Evolutionary conservation across 2,888 invertebrate genomes (phyloP), one percentile per base, ranked within the genome.

Genomic region (Blera fallax): DNA sequence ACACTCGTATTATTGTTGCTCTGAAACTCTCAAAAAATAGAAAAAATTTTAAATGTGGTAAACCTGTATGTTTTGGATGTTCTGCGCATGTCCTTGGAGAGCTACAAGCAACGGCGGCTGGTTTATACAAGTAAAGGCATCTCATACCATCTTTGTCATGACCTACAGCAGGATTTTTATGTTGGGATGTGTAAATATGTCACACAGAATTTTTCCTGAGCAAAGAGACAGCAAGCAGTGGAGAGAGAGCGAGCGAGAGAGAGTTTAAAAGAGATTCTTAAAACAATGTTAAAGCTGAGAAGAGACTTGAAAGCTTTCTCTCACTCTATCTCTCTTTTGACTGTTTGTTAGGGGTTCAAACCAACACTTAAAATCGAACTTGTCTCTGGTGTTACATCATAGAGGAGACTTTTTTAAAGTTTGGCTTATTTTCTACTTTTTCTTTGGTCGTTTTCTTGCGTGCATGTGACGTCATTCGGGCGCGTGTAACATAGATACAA

Each of bases 81-180:
- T 48, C 2, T 65, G 70, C 70, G 70, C 70, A 70, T 70, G 58
- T 11, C 18, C 14, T 27, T 4, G 29, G 43, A 43, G 43, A 16
- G 14, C 40, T 16, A 43, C 45, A 11, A 24, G 10, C 45, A 34
- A 16, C 56, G 34, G 34, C 48, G 21, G 27, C 32, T 8, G 10
- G 32, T 32, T 10, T 32, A 32, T 32, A 8, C 10, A 32, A 32
- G 34, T 24, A 37, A 6, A 14, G 40, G 40, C 40, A 40, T 40
- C 40, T 40, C 32, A n/a, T n/a, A n/a, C 7, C 32, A 32, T 32
- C 32, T 8, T 32, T 50, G 48, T 50, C 78, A 78, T 70, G 78
- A 78, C 78, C 78, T 78, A 78, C 70, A 78, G 62, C 77, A 78
- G 77, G n/a, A 52, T 37, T 78, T 78, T 62, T 43, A 54, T 78